phyloP scores from a whole-genome alignment of 1,140 invertebrate genomes.

The Carposina sasakii region DNA sequence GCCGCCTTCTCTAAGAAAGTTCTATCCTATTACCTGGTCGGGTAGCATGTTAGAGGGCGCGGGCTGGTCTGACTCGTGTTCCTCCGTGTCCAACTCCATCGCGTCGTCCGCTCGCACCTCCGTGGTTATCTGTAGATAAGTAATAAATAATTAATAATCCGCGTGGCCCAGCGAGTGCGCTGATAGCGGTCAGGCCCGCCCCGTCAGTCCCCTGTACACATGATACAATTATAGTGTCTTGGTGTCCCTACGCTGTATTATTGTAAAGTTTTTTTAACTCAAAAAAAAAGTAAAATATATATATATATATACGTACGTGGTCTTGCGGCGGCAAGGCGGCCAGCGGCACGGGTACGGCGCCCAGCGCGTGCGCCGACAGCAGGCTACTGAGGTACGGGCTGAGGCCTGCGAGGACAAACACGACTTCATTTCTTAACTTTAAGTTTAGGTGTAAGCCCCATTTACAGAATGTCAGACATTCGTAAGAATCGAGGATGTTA shows the following conservation, averaged over 20 bases:
- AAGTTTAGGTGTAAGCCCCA: too few relatives aligned
- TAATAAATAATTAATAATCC: slow-evolving; percentile 10
- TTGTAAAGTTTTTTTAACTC: too few relatives aligned
- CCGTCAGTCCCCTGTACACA: slow-evolving; percentile 25
- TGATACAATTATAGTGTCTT: too few relatives aligned
- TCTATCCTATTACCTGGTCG: slow-evolving; percentile 45
- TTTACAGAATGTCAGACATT: too few relatives aligned
- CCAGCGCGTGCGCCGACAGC: slow-evolving; percentile 41
- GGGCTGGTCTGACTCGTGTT: slow-evolving; percentile 24
- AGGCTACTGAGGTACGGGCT: slow-evolving; percentile 49
- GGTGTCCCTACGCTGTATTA: too few relatives aligned
- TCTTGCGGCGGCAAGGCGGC: slow-evolving; percentile 1
- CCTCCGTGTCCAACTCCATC: slow-evolving; percentile 60
- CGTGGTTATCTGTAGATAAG: slow-evolving; percentile 16
- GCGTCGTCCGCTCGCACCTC: slow-evolving; percentile 43
- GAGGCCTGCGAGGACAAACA: slow-evolving; percentile 31
- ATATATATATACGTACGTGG: too few relatives aligned
- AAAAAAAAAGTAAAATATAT: too few relatives aligned
- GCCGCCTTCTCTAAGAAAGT: too few relatives aligned
- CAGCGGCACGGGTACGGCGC: slow-evolving; percentile 27
- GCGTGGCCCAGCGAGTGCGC: slow-evolving; percentile 10
- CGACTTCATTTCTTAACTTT: not conserved
- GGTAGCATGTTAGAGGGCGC: slow-evolving; percentile 19
- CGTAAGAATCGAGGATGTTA: too few relatives aligned
- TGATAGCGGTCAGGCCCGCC: too few relatives aligned